Base-by-base conservation (phyloP, 2,797 vertebrate genomes). In the Muscicapa comitata region DNA sequence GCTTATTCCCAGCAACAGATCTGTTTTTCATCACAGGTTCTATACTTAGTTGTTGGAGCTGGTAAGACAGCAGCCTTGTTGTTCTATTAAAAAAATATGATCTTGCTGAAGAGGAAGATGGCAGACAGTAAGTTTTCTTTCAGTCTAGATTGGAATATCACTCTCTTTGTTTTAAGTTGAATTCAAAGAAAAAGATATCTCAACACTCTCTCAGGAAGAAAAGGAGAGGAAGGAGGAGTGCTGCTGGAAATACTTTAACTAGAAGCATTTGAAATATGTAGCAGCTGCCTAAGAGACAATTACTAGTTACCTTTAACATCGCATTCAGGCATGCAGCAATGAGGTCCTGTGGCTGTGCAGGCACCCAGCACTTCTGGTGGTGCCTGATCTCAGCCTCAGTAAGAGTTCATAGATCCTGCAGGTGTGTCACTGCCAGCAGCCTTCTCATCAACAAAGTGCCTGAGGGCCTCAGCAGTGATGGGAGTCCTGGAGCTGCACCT, bases 311-410 rank as follows among this genome's bases (percentile, higher is more conserved):
- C 96, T 98, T 98, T 55, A 98, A 96, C 37, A 97, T 98, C 94
- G 98, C 98, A 79, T 85, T 62, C 25, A 98, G 95, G 85, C 98
- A 98, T 18, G 88, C 91, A 43, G 98, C 97, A 5, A 95, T 98
- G 77, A 96, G 98, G 68, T 98, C 97, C 3, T 96, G 87, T 20
- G 97, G 97, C 63, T 98, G 89, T 38, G 95, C 93, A 0, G 97
- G 91, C 92, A 98, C 97, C 96, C 91, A 95, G 35, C 93, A 96
- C 72, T 98, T 97, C 75, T 85, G 87, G 83, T 98, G 98, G 25
- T 83, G 94, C 74, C 95, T 90, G 28, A 98, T 96, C 88, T 98
- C 96, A 13, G 93, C 88, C 25, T 61, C 54, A 33, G 16, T 26
- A 42, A 81, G 43, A 31, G 10, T 63, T 63, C 55, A 21, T 2